Evolutionary conservation across 2,113 vertebrate genomes (phyloP).

Genomic region (Leptobrachium ailaonicum): DNA sequence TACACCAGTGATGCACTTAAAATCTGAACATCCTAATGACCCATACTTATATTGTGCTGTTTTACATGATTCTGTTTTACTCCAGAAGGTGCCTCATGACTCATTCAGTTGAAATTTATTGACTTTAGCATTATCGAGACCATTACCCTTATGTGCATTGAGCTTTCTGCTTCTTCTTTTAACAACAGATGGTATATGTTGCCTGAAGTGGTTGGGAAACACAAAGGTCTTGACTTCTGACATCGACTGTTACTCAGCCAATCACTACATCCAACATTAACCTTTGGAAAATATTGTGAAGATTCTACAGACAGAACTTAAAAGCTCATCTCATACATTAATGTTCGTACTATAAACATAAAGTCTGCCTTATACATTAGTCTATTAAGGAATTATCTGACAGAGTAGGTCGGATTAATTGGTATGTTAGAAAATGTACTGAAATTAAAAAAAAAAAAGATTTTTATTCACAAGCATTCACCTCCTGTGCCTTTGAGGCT

Average conservation of each 20-base stretch:
- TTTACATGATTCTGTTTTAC: not conserved
- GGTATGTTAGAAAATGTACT: too few species aligned
- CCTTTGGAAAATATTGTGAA: not conserved
- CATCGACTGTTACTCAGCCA: constrained; percentile 2
- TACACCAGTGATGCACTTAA: not conserved
- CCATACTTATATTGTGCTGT: not conserved
- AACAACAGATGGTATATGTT: constrained; percentile 39
- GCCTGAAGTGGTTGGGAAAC: constrained; percentile 11
- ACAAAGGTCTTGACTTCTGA: constrained; percentile 16
- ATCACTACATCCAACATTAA: constrained; percentile 21
- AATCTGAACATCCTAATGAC: not conserved
- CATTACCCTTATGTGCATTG: constrained; percentile 23
- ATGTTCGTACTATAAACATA: too few species aligned
- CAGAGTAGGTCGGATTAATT: too few species aligned
- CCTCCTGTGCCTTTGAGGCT: too few species aligned
- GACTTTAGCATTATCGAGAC: constrained; percentile 29
- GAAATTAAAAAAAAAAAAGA: too few species aligned
- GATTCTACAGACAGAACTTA: too few species aligned
- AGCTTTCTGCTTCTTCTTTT: constrained; percentile 4
- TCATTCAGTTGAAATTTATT: constrained; percentile 33
- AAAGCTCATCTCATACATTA: too few species aligned
- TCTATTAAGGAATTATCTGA: too few species aligned
- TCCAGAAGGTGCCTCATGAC: constrained; percentile 30
- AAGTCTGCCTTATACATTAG: too few species aligned
- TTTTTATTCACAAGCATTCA: too few species aligned